A percentile compares a stretch with the other conserved stretches of the same genome.
phyloP scores from a whole-genome alignment of 2,888 invertebrate genomes.

The Xylocampa areola region DNA sequence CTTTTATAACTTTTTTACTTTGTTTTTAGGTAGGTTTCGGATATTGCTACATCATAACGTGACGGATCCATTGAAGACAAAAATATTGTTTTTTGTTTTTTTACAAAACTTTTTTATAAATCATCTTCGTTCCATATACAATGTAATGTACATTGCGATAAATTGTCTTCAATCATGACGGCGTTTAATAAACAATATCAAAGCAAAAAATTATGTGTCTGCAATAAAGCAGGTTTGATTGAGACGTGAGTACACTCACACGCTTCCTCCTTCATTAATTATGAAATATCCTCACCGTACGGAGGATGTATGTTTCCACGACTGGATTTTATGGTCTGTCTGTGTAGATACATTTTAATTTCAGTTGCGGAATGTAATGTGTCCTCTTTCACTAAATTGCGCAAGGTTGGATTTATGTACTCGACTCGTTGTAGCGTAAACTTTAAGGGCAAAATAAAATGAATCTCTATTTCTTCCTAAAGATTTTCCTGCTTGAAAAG shows the following conservation, averaged over 20 bases:
- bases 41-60: too few relatives aligned
- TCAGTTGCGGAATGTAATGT: constrained; percentile 12
- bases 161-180: constrained; percentile 4
- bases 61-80: too few relatives aligned
- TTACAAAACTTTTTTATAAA: too few relatives aligned
- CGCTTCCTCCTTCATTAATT: constrained; percentile 37
- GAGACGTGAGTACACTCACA: constrained; percentile 15
- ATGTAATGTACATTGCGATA: constrained; percentile 1
- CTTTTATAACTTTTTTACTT: too few relatives aligned
- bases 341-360: constrained; percentile 27
- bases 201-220: constrained; percentile 25
- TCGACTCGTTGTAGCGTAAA: constrained; percentile 2
- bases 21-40: too few relatives aligned
- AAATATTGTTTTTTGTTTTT: too few relatives aligned
- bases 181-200: constrained; percentile 22
- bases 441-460: too few relatives aligned
- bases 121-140: too few relatives aligned
- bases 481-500: constrained; percentile 33
- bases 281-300: constrained; percentile 13
- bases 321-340: constrained; percentile 15
- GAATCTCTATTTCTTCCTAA: constrained; percentile 25
- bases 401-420: constrained; percentile 5
- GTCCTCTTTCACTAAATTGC: constrained; percentile 10
- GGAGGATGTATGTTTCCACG: constrained; percentile 19
- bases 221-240: constrained; percentile 33